Evolutionary conservation across 2,888 invertebrate species (phyloP), one percentile per base, ranked within the genome.

Genomic region (Corbicula japonica): DNA sequence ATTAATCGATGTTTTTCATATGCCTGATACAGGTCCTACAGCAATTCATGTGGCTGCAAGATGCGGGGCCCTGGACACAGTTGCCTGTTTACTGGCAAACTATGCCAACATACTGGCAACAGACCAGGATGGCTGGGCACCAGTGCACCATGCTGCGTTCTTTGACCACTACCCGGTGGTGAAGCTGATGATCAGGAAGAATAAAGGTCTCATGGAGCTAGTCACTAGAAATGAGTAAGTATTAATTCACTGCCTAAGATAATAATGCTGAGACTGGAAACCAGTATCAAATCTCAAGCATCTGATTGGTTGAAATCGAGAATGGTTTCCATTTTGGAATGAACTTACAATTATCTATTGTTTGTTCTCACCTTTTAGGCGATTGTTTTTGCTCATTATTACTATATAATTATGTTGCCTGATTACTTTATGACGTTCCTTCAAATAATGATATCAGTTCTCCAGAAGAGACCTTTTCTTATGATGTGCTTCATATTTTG

Each of bases 61-160:
- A 23, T 92, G 92, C 85, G 93, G 93, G 12, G 86, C 93, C 6
- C 80, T 93, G 32, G 93, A 93, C 81, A 90, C 92, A 10, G 92
- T 90, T 1, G 84, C 91, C 26, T 93, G 93, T 84, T 89, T 94
- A 5, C 75, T 93, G 41, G 91, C 91, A 5, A 91, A 91, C 84
- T 90, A 88, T 81, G 93, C 93, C 56, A 92, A 91, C 60, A 84
- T 91, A 56, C 71, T 90, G 26, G 90, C 88, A 4, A 87, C 86
- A 28, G 93, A 93, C 77, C 88, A 91, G 50, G 90, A 92, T 69
- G 93, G 93, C 56, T 93, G 93, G 93, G 90, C 92, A 0, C 92
- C 93, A 0, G 90, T 93, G 21, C 93, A 94, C 78, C 90, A 92
- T 66, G 93, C 93, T 5, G 92, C 93, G 0, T 93, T 91, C 89